Conservation (phyloP, 2,797 vertebrate genomes). For the Cyclura pinguis region DNA sequence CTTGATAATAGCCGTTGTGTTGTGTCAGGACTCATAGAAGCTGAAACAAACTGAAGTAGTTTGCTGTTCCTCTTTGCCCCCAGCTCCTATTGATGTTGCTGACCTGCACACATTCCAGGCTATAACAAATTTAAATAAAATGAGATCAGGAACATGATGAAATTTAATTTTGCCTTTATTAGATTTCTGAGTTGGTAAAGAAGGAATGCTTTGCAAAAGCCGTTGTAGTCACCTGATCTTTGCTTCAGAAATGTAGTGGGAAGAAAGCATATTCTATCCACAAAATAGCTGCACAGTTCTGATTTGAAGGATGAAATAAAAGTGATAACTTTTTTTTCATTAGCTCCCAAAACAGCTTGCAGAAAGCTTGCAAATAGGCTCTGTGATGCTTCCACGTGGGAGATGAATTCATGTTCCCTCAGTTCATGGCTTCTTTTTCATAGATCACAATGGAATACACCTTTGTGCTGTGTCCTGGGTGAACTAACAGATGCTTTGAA, state of each 20-base stretch:
- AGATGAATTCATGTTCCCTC: not conserved
- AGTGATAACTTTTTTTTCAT: slow-evolving; percentile 57
- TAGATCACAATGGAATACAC: not conserved
- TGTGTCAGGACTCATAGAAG: not conserved
- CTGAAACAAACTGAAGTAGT: not conserved
- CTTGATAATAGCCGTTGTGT: not conserved
- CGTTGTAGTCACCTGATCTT: slow-evolving; percentile 13
- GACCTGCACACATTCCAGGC: not conserved
- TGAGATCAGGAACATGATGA: slow-evolving; percentile 35
- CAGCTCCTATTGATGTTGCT: too few species aligned
- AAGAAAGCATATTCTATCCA: not conserved
- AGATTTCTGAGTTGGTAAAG: slow-evolving; percentile 50
- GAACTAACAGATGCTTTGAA: not conserved
- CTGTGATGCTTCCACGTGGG: slow-evolving; percentile 28
- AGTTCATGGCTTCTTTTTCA: not conserved
- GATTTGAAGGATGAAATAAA: slow-evolving; percentile 53
- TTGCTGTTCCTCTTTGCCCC: not conserved
- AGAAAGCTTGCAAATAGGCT: slow-evolving; percentile 63
- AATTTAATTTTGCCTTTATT: slow-evolving; percentile 46
- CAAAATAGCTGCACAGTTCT: slow-evolving; percentile 48
- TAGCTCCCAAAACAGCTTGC: slow-evolving; percentile 53
- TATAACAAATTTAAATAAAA: slow-evolving; percentile 51
- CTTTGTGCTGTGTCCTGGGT: not conserved
- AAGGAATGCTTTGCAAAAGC: slow-evolving; percentile 48
- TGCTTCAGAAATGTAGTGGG: not conserved